Evolutionary conservation across 2,113 vertebrate species (phyloP), one percentile per base, ranked within the genome.

Genomic region (Ictalurus furcatus): DNA sequence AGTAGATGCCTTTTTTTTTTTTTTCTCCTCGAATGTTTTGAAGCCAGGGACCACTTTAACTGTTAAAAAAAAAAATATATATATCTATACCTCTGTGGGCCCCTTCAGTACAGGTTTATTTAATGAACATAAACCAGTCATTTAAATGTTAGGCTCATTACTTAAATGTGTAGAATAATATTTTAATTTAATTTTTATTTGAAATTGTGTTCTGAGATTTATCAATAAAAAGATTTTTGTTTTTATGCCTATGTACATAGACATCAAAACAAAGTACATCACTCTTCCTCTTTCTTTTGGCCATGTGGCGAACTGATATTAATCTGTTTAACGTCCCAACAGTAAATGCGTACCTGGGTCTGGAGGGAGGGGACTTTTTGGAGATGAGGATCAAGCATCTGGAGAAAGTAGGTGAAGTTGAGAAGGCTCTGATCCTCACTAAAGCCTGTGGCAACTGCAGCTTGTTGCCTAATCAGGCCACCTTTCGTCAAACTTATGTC

Each of bases 361-460:
- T 97, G 96, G 98, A 99, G 95, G 98, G 98, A 11, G 96, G 97
- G 91, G 97, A 97, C 92, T 99, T 99, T 95, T 97, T 99, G 94
- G 98, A 99, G 92, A 97, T 99, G 97, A 93, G 98, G 78, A 97
- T 99, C 92, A 99, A 99, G 93, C 98, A 99, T 90, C 94, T 99
- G 92, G 97, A 99, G 95, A 99, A 98, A 95, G 97, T 97, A 86
- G 97, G 97, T 80, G 97, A 98, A 93, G 94, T 97, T 85, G 96
- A 96, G 80, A 98, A 99, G 92, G 98, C 98, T 8, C 96, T 97
- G 89, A 94, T 95, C 83, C 95, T 99, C 91, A 98, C 98, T 91
- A 99, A 98, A 94, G 89, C 97, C 54, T 99, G 98, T 92, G 95
- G 96, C 86, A 97, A 98, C 92, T 97, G 97, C 92, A 93, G 94